A percentile compares a stretch with the other conserved stretches of the same genome.
phyloP scores from a whole-genome alignment of 1,140 invertebrate genomes.

The Drosophila micromelanica region DNA sequence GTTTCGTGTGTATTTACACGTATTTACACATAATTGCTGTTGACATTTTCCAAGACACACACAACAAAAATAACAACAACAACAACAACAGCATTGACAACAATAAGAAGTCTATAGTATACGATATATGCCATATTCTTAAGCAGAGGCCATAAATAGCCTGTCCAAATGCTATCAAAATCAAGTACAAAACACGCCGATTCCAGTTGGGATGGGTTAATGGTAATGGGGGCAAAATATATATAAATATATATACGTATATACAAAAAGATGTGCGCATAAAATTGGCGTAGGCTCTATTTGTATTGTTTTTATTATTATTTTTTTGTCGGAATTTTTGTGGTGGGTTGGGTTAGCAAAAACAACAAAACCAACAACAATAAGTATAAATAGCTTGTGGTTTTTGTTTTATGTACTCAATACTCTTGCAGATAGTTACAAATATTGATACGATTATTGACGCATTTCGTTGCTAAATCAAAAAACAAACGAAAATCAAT shows the following conservation, averaged over 20 bases:
- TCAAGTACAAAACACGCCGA: slow-evolving; percentile 69
- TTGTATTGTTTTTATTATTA: slow-evolving; percentile 30
- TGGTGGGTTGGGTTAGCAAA: slow-evolving; percentile 32
- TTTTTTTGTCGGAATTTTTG: slow-evolving; percentile 40
- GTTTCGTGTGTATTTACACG: slow-evolving; percentile 8
- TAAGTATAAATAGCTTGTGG: slow-evolving; percentile 18
- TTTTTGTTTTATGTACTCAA: slow-evolving; percentile 13
- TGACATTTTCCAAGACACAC: slow-evolving; percentile 49
- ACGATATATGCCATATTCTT: background rate
- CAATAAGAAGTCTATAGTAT: background rate
- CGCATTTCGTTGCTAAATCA: no score
- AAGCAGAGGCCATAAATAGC: slow-evolving; percentile 12
- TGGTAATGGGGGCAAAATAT: slow-evolving; percentile 23
- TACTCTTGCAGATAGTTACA: slow-evolving; percentile 22
- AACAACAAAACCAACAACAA: slow-evolving; percentile 32
- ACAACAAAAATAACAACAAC: slow-evolving; percentile 1
- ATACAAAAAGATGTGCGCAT: slow-evolving; percentile 41
- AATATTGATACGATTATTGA: slow-evolving; percentile 2
- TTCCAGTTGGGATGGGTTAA: slow-evolving; percentile 32
- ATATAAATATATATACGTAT: background rate
- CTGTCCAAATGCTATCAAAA: slow-evolving; percentile 46
- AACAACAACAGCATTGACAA: background rate
- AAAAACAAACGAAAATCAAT: background rate
- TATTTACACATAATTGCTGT: slow-evolving; percentile 48
- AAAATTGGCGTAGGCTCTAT: slow-evolving; percentile 46